These are phyloP conservation scores for Standfussiana lucernea DNA, from an alignment of 2,888 invertebrate genomes.

Conservation along the genomic window DNA sequence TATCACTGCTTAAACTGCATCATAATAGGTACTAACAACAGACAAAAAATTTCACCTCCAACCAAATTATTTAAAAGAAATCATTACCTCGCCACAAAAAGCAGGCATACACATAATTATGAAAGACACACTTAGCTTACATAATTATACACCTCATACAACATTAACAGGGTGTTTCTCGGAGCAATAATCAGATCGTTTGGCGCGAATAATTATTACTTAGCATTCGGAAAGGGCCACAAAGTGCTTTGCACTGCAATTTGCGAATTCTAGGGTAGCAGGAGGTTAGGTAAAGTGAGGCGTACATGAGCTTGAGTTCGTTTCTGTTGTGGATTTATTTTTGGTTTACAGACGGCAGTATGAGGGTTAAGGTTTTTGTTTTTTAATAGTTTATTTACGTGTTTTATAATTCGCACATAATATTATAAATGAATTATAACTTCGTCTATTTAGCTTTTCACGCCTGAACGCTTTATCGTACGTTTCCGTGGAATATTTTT, in stretches of 20 bases:
- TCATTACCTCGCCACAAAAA: slow-evolving; percentile 2
- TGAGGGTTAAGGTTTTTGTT: neutral
- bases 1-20: too few species aligned
- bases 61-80: neutral
- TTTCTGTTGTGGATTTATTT: neutral
- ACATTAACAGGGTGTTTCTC: slow-evolving; percentile 54
- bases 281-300: slow-evolving; percentile 60
- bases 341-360: neutral
- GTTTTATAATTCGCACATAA: neutral
- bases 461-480: neutral
- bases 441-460: neutral
- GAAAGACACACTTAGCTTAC: slow-evolving; percentile 36
- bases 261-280: slow-evolving; percentile 65
- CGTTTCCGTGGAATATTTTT: too few species aligned
- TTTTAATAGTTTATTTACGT: neutral
- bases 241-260: slow-evolving; percentile 70
- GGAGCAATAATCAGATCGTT: slow-evolving; percentile 67
- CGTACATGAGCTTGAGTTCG: slow-evolving; percentile 42
- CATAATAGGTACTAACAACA: neutral
- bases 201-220: slow-evolving; percentile 67
- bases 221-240: slow-evolving; percentile 65
- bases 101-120: slow-evolving; percentile 24
- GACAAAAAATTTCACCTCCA: neutral
- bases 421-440: neutral
- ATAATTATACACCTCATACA: slow-evolving; percentile 36